Evolutionary conservation across 2,888 invertebrate genomes (phyloP).

Genomic region (Serrognathus titanus): DNA sequence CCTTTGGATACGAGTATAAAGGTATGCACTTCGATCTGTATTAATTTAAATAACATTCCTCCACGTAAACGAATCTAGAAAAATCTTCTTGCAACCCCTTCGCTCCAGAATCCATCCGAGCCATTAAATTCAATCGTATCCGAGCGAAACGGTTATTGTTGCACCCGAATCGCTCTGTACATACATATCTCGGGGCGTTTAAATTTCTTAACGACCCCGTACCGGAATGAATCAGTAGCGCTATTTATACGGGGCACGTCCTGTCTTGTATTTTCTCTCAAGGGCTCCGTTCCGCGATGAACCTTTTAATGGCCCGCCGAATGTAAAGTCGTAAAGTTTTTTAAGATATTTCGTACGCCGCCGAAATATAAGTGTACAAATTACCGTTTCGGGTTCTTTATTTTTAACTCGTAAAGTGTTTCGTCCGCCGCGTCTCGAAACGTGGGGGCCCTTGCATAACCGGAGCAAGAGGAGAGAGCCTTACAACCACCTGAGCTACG

Average conservation of each 20-base stretch:
- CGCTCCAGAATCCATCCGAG: background rate
- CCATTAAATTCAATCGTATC: constrained; percentile 1
- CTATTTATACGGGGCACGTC: constrained; percentile 32
- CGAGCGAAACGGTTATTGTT: background rate
- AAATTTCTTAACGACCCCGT: background rate
- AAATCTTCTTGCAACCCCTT: background rate
- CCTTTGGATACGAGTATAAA: too few relatives aligned
- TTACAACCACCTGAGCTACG: too few relatives aligned
- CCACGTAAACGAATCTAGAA: too few relatives aligned
- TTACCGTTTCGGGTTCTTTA: constrained; percentile 9
- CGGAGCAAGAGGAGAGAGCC: too few relatives aligned
- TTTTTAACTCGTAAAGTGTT: constrained; percentile 2
- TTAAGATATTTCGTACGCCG: constrained; percentile 17
- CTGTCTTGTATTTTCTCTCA: constrained; percentile 36
- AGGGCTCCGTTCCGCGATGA: constrained; percentile 37
- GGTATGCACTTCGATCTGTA: too few relatives aligned
- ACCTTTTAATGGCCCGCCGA: constrained; percentile 36
- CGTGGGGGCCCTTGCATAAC: too few relatives aligned
- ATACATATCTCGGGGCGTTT: constrained; percentile 1
- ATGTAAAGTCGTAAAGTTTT: constrained; percentile 31
- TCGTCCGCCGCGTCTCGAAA: background rate
- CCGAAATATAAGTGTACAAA: constrained; percentile 23
- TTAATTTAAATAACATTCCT: too few relatives aligned
- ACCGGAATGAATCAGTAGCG: constrained; percentile 28
- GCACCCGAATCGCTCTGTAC: background rate